These are phyloP conservation scores for Microcebus jonahi DNA, from an alignment of 2,113 vertebrate genomes.

Conservation along the genomic window DNA sequence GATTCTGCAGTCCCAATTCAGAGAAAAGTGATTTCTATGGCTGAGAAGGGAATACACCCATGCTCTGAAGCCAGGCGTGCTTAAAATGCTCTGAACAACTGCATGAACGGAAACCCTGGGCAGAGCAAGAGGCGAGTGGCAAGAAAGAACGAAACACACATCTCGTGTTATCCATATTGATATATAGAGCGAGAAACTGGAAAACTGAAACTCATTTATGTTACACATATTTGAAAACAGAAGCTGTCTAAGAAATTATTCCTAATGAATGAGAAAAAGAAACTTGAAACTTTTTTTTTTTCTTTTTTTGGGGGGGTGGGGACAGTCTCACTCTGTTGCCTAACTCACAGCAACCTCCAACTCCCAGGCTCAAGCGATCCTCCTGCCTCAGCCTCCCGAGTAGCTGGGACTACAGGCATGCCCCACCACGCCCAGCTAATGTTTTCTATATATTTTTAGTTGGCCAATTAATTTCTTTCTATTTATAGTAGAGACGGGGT, in stretches of 20 bases:
- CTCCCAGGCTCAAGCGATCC: too few species aligned
- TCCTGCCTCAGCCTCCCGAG: too few species aligned
- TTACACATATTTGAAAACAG: neutral
- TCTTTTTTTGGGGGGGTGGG: too few species aligned
- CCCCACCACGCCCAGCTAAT: too few species aligned
- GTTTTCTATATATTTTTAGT: too few species aligned
- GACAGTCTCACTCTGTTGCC: too few species aligned
- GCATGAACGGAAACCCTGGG: neutral
- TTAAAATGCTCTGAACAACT: neutral
- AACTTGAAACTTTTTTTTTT: neutral
- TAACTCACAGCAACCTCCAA: too few species aligned
- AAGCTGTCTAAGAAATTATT: neutral
- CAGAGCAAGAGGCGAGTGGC: neutral
- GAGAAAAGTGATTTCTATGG: neutral
- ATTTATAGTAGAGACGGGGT: too few species aligned
- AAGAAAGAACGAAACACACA: neutral
- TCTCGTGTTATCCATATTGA: neutral
- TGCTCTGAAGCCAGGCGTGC: neutral
- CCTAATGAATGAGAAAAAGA: neutral
- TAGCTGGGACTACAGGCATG: too few species aligned
- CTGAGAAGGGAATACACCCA: neutral
- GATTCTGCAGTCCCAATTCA: neutral
- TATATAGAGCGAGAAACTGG: neutral
- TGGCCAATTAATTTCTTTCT: too few species aligned
- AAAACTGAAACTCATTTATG: constrained; percentile 12